phyloP scores from a whole-genome alignment of 2,888 invertebrate species.

The Muschampia plurimacula region DNA sequence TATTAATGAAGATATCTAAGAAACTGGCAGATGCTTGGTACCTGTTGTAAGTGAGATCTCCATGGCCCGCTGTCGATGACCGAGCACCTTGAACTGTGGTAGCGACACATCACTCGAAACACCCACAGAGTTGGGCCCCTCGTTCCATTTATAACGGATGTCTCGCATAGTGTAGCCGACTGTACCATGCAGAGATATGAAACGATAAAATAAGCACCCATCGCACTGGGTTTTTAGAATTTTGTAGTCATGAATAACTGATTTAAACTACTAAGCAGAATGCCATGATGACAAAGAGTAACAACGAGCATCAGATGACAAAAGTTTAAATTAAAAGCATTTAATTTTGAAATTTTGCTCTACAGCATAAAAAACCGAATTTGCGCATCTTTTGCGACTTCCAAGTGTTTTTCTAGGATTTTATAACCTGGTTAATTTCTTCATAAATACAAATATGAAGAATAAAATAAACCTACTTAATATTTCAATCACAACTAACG shows the following conservation, averaged over 20 bases:
- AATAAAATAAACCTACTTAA: constrained; percentile 26
- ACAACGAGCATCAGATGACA: constrained; percentile 47
- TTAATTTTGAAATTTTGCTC: constrained; percentile 49
- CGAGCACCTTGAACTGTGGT: constrained; percentile 99
- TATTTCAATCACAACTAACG: constrained; percentile 25
- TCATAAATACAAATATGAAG: constrained; percentile 18
- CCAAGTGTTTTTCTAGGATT: constrained; percentile 6
- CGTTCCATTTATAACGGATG: constrained; percentile 99
- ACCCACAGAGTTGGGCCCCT: constrained; percentile 97
- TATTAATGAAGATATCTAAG: constrained; percentile 35
- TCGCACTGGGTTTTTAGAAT: constrained; percentile 81
- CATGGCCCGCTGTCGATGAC: constrained; percentile 97
- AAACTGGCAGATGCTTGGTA: constrained; percentile 86
- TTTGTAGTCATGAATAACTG: constrained; percentile 56
- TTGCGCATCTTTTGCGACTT: constrained; percentile 45
- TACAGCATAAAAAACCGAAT: constrained; percentile 59
- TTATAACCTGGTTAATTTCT: constrained; percentile 6
- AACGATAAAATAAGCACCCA: constrained; percentile 83
- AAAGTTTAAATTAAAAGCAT: constrained; percentile 51
- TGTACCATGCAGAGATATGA: constrained; percentile 88
- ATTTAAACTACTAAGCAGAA: constrained; percentile 58
- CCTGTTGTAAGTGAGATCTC: constrained; percentile 98
- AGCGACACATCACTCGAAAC: constrained; percentile 98
- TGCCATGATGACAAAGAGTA: constrained; percentile 43
- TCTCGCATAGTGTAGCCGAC: constrained; percentile 99